Evolutionary conservation across 92 coral and sea anemone species (phyloP).

Genomic region (Porites cylindrica): DNA sequence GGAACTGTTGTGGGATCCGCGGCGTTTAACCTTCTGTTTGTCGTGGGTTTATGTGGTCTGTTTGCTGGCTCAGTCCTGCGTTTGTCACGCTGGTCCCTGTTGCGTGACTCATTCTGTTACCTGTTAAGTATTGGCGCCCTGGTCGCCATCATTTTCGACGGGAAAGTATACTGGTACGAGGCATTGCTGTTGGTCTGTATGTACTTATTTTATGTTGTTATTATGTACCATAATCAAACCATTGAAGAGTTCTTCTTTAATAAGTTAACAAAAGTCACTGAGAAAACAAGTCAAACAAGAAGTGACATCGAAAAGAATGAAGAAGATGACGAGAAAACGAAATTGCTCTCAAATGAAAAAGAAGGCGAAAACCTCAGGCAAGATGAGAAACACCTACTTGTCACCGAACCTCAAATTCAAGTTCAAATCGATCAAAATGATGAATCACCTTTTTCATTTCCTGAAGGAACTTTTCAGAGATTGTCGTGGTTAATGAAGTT

Average conservation of each 20-base stretch:
- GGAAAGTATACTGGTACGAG: conserved; percentile 82
- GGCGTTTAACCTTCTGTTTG: conserved; percentile 82
- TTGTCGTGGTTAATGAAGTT: conserved; percentile 60
- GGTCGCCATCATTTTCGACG: conserved; percentile 67
- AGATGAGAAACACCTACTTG: conserved; percentile 32
- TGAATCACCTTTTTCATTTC: conserved; percentile 68
- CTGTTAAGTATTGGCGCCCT: conserved; percentile 75
- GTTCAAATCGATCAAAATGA: conserved; percentile 40
- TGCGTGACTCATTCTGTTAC: conserved; percentile 77
- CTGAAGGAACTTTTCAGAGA: conserved; percentile 52
- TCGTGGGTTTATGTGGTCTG: conserved; percentile 77
- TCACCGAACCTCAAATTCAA: not conserved
- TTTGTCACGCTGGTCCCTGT: conserved; percentile 79
- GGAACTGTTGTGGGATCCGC: conserved; percentile 91
- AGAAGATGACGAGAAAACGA: conserved; percentile 16
- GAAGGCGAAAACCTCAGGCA: conserved; percentile 38
- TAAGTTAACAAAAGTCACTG: not conserved
- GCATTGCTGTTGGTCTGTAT: conserved; percentile 77
- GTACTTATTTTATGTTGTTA: conserved; percentile 71
- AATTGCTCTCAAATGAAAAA: conserved; percentile 21
- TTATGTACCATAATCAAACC: conserved; percentile 76
- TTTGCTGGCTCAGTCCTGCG: conserved; percentile 75
- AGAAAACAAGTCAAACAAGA: not conserved
- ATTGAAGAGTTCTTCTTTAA: conserved; percentile 51
- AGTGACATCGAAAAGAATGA: conserved; percentile 2